A percentile compares a stretch with the other conserved stretches of the same genome.
Evolutionary conservation across 1,140 invertebrate genomes (phyloP).

Genomic region (Drosophila orena): DNA sequence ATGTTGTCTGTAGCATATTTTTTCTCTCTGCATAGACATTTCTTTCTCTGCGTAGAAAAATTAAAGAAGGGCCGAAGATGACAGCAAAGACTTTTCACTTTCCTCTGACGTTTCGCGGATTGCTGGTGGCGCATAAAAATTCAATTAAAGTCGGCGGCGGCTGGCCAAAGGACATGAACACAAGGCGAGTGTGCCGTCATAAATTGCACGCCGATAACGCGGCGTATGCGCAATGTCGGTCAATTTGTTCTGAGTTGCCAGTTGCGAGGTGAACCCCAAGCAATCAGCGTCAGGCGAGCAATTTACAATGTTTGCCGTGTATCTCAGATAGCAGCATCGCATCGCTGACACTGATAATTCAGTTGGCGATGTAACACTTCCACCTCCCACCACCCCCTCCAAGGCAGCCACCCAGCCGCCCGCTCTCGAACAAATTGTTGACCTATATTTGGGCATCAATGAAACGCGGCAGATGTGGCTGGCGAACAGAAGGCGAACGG

Average conservation of each 20-base stretch:
- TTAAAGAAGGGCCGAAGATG: not conserved
- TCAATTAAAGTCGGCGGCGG: constrained; percentile 48
- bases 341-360: constrained; percentile 60
- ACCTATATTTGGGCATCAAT: constrained; percentile 84
- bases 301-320: constrained; percentile 63
- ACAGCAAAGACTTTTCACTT: constrained; percentile 35
- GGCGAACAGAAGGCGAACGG: constrained; percentile 4
- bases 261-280: constrained; percentile 19
- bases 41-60: not conserved
- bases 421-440: constrained; percentile 65
- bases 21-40: too few relatives aligned
- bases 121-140: constrained; percentile 57
- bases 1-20: too few relatives aligned
- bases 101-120: not conserved
- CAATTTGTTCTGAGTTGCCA: constrained; percentile 32
- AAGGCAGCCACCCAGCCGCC: not conserved
- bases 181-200: constrained; percentile 52
- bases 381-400: not conserved
- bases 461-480: constrained; percentile 50
- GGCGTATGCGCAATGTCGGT: constrained; percentile 66
- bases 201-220: constrained; percentile 65
- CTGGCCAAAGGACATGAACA: constrained; percentile 35
- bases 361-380: constrained; percentile 36
- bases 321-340: constrained; percentile 43
- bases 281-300: constrained; percentile 44